These are phyloP conservation scores for Falco naumanni DNA, from an alignment of 2,797 vertebrate species.

Conservation along the genomic window DNA sequence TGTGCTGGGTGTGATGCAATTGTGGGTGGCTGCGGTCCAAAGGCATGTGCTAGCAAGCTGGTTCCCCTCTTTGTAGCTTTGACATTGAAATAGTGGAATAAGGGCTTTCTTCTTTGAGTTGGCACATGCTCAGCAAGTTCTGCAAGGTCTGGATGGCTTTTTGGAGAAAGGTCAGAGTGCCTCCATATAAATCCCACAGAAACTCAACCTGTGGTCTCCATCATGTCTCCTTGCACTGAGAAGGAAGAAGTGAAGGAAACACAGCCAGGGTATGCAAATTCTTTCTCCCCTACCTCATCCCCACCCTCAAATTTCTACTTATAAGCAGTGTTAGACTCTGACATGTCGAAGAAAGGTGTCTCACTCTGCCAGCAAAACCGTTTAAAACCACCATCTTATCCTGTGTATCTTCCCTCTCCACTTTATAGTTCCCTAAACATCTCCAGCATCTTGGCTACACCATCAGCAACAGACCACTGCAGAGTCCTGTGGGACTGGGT, in stretches of 20 bases:
- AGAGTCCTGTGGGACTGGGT: not conserved
- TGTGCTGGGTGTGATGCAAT: not conserved
- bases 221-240: conserved; percentile 76
- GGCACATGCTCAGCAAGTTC: conserved; percentile 77
- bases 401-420: not conserved
- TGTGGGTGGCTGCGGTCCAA: not conserved
- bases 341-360: not conserved
- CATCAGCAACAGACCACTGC: not conserved
- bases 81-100: not conserved
- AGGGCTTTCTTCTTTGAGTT: conserved; percentile 70
- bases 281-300: not conserved
- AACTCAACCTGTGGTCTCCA: conserved; percentile 73
- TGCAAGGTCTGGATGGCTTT: conserved; percentile 76
- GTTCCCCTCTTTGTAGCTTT: not conserved
- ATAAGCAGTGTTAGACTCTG: not conserved
- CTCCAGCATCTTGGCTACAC: not conserved
- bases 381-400: not conserved
- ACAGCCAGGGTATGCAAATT: not conserved
- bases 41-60: not conserved
- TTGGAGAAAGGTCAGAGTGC: conserved; percentile 74
- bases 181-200: conserved; percentile 71
- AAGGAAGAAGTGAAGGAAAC: conserved; percentile 34
- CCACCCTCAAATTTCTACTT: not conserved
- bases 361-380: not conserved
- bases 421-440: not conserved